Conservation (phyloP, 2,888 invertebrate genomes). For the Octonoba sinensis region DNA sequence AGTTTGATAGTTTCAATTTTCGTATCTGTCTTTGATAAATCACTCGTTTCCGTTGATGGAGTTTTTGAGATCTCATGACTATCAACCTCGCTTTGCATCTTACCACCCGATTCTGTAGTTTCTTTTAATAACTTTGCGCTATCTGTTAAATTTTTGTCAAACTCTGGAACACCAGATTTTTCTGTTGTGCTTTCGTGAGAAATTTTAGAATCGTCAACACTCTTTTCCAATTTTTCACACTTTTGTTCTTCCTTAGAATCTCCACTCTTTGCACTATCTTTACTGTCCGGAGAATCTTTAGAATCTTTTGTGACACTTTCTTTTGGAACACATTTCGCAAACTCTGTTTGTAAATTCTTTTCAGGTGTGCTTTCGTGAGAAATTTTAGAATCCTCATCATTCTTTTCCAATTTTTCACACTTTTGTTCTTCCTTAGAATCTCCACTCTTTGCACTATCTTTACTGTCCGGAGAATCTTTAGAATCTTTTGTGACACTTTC, state of each 20-base stretch:
- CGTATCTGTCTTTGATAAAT: too few species aligned
- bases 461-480: not conserved
- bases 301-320: not conserved
- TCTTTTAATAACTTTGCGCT: not conserved
- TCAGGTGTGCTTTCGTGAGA: not conserved
- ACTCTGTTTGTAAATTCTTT: conserved; percentile 16
- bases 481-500: not conserved
- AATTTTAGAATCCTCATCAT: not conserved
- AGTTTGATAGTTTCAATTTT: too few species aligned
- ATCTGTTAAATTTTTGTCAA: not conserved
- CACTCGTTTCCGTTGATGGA: too few species aligned
- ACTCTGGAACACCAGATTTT: not conserved
- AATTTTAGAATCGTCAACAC: not conserved
- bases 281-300: not conserved
- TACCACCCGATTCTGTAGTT: not conserved
- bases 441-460: not conserved
- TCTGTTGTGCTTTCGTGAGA: not conserved
- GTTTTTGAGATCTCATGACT: too few species aligned
- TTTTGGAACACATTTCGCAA: not conserved
- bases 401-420: not conserved
- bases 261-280: not conserved
- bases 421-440: conserved; percentile 1
- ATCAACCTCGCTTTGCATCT: not conserved
- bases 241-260: conserved; percentile 1
- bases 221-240: not conserved